Percentiles rank a stretch among this genome's conserved stretches.
Conservation (phyloP, 2,888 invertebrate species). For the Lucinisca nassula region DNA sequence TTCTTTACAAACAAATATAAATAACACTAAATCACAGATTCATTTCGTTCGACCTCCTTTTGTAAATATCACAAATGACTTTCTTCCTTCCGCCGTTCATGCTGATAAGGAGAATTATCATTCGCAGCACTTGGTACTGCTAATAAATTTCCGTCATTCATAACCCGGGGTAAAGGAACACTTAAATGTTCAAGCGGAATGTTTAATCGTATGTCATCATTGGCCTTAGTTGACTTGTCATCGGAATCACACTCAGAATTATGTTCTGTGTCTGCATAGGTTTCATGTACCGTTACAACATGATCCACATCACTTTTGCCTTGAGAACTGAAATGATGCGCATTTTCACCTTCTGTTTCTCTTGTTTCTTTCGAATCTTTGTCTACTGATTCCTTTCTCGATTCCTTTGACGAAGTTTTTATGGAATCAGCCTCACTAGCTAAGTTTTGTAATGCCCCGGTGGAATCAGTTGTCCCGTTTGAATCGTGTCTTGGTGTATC, state of each 20-base stretch:
- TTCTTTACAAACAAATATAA: neutral
- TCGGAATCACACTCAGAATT: neutral
- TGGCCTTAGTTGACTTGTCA: neutral
- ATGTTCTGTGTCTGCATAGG: neutral
- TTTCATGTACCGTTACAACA: neutral
- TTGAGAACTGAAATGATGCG: neutral
- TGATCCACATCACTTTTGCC: neutral
- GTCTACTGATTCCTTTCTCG: neutral
- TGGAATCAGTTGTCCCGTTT: neutral
- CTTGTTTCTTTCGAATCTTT: neutral
- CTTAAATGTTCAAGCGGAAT: slow-evolving; percentile 7
- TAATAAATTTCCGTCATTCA: neutral
- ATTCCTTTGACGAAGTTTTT: neutral
- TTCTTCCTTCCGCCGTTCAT: neutral
- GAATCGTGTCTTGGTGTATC: neutral
- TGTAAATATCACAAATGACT: slow-evolving; percentile 13
- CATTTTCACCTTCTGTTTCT: neutral
- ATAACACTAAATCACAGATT: too few species aligned
- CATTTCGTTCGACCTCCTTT: too few species aligned
- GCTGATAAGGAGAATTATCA: neutral
- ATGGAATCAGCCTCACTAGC: too few species aligned
- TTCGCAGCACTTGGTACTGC: neutral
- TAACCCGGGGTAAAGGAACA: neutral
- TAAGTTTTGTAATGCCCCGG: neutral
- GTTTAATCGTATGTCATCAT: neutral